Evolutionary conservation across 2,113 vertebrate genomes (phyloP).

Genomic region (Microtus oregoni): DNA sequence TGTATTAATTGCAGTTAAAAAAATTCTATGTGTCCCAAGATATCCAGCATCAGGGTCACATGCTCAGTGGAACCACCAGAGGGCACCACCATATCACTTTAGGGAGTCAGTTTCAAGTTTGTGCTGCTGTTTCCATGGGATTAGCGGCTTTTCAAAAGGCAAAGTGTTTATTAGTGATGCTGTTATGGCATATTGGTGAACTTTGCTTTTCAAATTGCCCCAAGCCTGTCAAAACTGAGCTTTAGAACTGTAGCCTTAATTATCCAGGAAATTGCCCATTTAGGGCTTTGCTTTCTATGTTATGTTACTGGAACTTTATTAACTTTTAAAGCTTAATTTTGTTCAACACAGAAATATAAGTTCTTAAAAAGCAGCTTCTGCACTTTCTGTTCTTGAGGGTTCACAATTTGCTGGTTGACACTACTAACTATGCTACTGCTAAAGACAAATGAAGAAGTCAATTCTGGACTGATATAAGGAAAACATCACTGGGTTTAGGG

Average conservation of each 20-base stretch:
- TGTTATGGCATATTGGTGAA: conserved; percentile 42
- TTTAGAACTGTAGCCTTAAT: conserved; percentile 47
- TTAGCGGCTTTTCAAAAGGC: conserved; percentile 62
- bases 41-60: conserved; percentile 59
- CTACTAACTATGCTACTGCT: conserved; percentile 51
- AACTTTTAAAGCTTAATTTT: conserved; percentile 31
- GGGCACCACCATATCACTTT: conserved; percentile 64
- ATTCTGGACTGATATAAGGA: conserved; percentile 9
- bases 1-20: conserved; percentile 70
- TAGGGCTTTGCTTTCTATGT: conserved; percentile 39
- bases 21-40: conserved; percentile 51
- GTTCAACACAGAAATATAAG: conserved; percentile 35
- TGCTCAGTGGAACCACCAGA: conserved; percentile 64
- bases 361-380: conserved; percentile 31
- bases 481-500: conserved; percentile 46
- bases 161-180: conserved; percentile 59
- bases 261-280: conserved; percentile 40
- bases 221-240: conserved; percentile 46
- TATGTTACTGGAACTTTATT: conserved; percentile 53
- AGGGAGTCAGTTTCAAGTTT: conserved; percentile 58
- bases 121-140: conserved; percentile 45
- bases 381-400: conserved; percentile 37
- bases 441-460: conserved; percentile 52
- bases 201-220: conserved; percentile 61
- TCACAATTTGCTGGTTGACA: neutral